phyloP scores from a whole-genome alignment of 1,140 invertebrate genomes.

The Sinella curviseta region DNA sequence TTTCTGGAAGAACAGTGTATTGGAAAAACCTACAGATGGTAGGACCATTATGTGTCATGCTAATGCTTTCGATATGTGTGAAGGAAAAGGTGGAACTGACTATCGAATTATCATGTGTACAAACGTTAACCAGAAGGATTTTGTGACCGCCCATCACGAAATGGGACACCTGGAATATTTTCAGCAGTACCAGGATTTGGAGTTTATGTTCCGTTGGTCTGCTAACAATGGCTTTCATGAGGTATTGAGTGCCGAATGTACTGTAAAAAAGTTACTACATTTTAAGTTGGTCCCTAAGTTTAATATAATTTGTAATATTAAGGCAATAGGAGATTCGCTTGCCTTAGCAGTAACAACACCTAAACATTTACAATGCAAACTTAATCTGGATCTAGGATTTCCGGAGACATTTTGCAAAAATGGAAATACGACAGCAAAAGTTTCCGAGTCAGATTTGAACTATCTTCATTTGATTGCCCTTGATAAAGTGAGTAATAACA shows the following conservation, averaged over 20 bases:
- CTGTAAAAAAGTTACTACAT: no score
- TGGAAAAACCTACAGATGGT: constrained; percentile 72
- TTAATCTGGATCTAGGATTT: constrained; percentile 32
- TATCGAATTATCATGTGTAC: constrained; percentile 65
- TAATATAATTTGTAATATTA: no score
- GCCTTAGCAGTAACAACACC: constrained; percentile 80
- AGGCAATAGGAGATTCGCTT: constrained; percentile 86
- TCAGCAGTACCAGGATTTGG: constrained; percentile 56
- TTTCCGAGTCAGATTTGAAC: constrained; percentile 56
- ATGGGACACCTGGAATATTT: no score
- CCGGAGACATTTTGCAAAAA: constrained; percentile 35
- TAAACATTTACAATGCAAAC: constrained; percentile 68
- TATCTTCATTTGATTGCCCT: constrained; percentile 59
- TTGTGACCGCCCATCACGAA: constrained; percentile 58
- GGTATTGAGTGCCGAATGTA: no score
- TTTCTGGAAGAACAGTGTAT: constrained; percentile 80
- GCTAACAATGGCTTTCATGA: constrained; percentile 60
- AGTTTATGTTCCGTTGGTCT: constrained; percentile 54
- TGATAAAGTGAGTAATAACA: no score
- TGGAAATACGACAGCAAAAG: constrained; percentile 22
- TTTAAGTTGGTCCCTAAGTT: no score
- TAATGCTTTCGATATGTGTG: constrained; percentile 60
- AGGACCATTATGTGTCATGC: constrained; percentile 64
- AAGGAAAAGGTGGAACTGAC: constrained; percentile 55
- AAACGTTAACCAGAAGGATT: constrained; percentile 56